A percentile compares a stretch with the other conserved stretches of the same genome.
phyloP scores from a whole-genome alignment of 2,888 invertebrate genomes.

The Eupithecia dodoneata region DNA sequence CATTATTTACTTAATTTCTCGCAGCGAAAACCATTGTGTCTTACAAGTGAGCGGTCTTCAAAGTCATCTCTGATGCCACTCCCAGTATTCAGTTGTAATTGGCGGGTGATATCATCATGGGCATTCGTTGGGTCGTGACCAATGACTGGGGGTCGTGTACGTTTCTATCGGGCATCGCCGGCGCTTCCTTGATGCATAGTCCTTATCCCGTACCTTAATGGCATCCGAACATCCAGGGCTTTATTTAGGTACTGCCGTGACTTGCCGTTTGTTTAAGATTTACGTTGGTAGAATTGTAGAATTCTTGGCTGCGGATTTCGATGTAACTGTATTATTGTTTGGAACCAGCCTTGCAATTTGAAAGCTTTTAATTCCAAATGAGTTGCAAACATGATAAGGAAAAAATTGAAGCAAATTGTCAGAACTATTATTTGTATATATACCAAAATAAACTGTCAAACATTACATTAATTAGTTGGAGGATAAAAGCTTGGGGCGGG shows the following conservation, averaged over 20 bases:
- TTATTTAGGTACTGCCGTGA: neutral
- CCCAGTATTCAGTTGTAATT: conserved; percentile 30
- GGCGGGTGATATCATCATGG: conserved; percentile 37
- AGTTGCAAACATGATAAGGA: no score
- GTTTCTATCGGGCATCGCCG: conserved; percentile 59
- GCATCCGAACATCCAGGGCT: conserved; percentile 9
- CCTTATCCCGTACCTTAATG: conserved; percentile 43
- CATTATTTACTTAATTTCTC: neutral
- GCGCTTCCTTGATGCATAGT: conserved; percentile 54
- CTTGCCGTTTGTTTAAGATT: conserved; percentile 2
- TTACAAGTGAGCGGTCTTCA: neutral
- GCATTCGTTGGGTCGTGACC: conserved; percentile 38
- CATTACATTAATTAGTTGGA: no score
- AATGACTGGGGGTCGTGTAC: conserved; percentile 43
- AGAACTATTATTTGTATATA: no score
- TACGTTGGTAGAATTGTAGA: neutral
- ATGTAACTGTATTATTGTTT: neutral
- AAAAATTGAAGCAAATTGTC: no score
- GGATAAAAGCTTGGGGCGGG: no score
- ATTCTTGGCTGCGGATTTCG: neutral
- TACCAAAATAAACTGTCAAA: no score
- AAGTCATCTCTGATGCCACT: conserved; percentile 2
- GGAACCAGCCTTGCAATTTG: neutral
- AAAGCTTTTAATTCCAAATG: no score
- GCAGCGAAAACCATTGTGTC: neutral